These are phyloP conservation scores for Brachionus sp. DNA, from an alignment of 1,140 invertebrate species.

Conservation along the genomic window DNA sequence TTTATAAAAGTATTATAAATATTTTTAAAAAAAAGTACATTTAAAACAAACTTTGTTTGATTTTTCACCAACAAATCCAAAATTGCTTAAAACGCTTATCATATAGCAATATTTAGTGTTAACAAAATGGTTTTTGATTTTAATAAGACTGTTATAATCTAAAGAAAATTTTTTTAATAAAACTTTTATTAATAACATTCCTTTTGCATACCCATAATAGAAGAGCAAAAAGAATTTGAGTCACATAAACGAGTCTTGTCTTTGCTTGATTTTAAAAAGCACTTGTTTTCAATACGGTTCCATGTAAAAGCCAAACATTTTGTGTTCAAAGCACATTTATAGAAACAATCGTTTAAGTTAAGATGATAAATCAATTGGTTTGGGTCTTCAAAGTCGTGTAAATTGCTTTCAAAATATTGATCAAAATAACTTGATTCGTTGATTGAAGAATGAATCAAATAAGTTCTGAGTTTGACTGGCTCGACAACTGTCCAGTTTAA, in stretches of 20 bases:
- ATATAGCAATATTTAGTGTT: constrained; percentile 45
- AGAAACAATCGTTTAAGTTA: constrained; percentile 29
- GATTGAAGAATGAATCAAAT: constrained; percentile 23
- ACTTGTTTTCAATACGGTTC: not conserved
- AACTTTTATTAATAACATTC: not conserved
- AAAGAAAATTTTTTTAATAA: not conserved
- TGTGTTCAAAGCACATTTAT: not conserved
- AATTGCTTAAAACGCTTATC: constrained; percentile 17
- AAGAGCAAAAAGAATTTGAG: constrained; percentile 18
- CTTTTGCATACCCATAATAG: not conserved
- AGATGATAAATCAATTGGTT: not conserved
- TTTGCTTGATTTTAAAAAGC: constrained; percentile 21
- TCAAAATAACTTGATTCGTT: constrained; percentile 41
- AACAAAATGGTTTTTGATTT: constrained; percentile 39
- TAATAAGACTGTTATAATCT: not conserved
- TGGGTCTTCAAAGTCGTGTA: not conserved
- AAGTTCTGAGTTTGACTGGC: constrained; percentile 32
- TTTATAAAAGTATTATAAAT: too few species aligned
- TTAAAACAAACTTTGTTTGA: constrained; percentile 41
- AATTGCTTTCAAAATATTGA: constrained; percentile 31
- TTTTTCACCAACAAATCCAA: constrained; percentile 28
- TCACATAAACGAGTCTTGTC: not conserved
- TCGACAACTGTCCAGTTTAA: constrained; percentile 25
- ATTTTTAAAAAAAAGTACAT: constrained; percentile 20
- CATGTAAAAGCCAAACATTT: constrained; percentile 29